Evolutionary conservation across 2,797 vertebrate species (phyloP), one percentile per base, ranked within the genome.

Genomic region (Orientallactaga sibirica): DNA sequence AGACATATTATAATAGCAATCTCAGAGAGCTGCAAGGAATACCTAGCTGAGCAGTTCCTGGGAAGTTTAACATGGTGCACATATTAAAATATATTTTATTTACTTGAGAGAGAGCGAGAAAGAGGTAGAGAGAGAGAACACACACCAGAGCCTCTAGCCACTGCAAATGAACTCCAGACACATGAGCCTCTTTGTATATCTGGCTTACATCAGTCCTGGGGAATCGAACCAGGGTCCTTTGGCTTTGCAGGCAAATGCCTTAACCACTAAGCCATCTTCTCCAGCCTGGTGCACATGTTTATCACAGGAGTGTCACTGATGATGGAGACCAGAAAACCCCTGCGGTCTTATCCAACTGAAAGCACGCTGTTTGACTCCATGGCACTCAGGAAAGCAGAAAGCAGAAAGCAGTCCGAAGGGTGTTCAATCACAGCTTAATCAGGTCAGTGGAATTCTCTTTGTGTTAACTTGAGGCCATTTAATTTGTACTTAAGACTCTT

Each of bases 401-500:
- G 91, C 77, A 24, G 66, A 55, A 76, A 82, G 27, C 66, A 41
- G 48, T 89, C 93, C 58, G 19, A 33, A 79, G 67, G 29, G 55
- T 71, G 86, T 67, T 33, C 90, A 82, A 15, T 62, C 27, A 83
- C 52, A 90, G 61, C 82, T 88, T 84, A 41, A 90, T 76, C 55
- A 22, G 86, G 33, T 68, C 90, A 48, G 37, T 1, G 9, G 33
- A 76, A 81, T 62, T 93, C 48, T 77, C 52, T 87, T 55, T 78
- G 58, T 92, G 58, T 81, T 89, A 87, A 48, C 25, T 81, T 27
- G 25, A 90, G 55, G 71, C 86, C 61, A 67, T n/a, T 92, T 93
- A 68, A 92, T 85, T 91, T 92, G 78, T 95, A 58, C 37, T 78
- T 91, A 94, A 95, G 82, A 91, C 62, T 66, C 74, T 82, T 94